Evolutionary conservation across 2,797 vertebrate genomes (phyloP).

Genomic region (Pangasius larnaudii): DNA sequence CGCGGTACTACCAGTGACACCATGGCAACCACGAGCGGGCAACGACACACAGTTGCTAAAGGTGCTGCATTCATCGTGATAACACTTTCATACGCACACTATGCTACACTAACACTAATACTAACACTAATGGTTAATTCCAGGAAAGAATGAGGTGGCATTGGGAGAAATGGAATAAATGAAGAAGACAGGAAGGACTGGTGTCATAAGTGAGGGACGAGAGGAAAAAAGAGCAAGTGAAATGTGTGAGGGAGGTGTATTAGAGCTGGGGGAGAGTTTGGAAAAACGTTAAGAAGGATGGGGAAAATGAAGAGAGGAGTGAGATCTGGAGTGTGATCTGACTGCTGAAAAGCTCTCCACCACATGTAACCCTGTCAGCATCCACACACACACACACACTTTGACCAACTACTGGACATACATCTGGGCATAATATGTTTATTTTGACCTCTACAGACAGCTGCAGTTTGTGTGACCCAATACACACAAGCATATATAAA

Average conservation of each 20-base stretch:
- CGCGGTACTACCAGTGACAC: not conserved
- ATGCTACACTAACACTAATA: no score
- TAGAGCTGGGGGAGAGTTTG: not conserved
- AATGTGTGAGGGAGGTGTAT: not conserved
- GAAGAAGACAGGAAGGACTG: not conserved
- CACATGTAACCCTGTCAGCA: not conserved
- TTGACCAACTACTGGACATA: conserved; percentile 9
- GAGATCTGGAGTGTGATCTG: conserved; percentile 7
- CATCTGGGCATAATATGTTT: not conserved
- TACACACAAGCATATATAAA: not conserved
- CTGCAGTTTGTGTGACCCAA: not conserved
- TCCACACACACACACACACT: not conserved
- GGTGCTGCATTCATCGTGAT: not conserved
- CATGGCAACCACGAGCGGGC: not conserved
- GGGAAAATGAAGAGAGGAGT: not conserved
- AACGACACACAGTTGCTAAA: not conserved
- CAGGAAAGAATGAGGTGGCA: not conserved
- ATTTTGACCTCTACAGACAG: not conserved
- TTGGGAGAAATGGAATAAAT: not conserved
- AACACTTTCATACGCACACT: not conserved
- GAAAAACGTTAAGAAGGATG: not conserved
- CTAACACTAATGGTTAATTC: not conserved
- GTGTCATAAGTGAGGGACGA: not conserved
- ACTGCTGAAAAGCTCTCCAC: conserved; percentile 12
- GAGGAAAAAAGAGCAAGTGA: not conserved